Base-by-base conservation (phyloP, 2,888 invertebrate genomes). In the Notodonta dromedarius region DNA sequence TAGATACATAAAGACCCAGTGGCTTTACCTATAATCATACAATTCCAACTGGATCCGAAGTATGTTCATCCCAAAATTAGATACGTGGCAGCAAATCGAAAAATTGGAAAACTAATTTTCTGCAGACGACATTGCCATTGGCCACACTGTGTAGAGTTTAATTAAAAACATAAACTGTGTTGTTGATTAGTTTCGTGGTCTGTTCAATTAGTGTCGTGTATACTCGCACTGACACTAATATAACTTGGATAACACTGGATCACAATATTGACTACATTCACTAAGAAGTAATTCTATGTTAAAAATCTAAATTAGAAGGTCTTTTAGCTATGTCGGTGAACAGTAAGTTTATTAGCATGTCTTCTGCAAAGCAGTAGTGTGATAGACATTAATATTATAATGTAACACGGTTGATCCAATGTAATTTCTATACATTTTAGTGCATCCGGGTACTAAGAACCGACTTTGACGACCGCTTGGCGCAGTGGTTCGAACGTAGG, bases 81-180 rank as follows among this genome's bases (percentile, higher is more conserved):
- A 66, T 58, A 60, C 54, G 46, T 56, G 42, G 39, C 53, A 53
- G 57, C 52, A 61, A 75, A 78, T 73, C 74, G 71, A 69, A 75
- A 72, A 76, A 73, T 63, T 58, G 44, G 53, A 52, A 46, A 71
- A 65, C 67, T 68, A 71, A 77, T 73, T 70, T 65, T 52, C 42
- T 54, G 40, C 58, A 46, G 48, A 50, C 56, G 53, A 63, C 65
- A 68, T 64, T 62, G 53, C 68, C 67, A 69, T 64, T 71, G 59
- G 60, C 55, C 9, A 61, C 59, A 69, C 67, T 69, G 71, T 76
- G 71, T 62, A 59, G 57, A 67, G 57, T 77, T 72, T 76, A 81
- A 82, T 82, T 79, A 78, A 82, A 82, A 78, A 65, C 63, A 55
- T 58, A 56, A 63, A 60, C 61, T 56, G 51, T 51, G 60, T 53